Evolutionary conservation across 1,140 invertebrate species (phyloP), one percentile per base, ranked within the genome.

Genomic region (Goniozus legneri): DNA sequence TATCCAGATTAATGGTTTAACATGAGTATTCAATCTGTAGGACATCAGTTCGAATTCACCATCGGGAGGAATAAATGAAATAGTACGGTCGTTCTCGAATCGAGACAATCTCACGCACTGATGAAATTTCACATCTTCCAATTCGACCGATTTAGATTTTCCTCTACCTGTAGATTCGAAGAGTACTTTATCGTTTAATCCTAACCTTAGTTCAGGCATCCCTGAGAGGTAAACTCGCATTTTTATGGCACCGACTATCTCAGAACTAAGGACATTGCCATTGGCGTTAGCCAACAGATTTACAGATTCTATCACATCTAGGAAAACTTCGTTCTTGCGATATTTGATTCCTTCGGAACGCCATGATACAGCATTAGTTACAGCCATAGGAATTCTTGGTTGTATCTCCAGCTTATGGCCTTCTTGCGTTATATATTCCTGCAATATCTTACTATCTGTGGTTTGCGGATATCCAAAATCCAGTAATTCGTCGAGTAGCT

Each of bases 1-100:
- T 54, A 99, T 98, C 97, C 97, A 99, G 65, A 99, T 98, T 18
- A 99, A 71, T 1, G 97, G 97, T 68, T 99, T 99, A 0, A 92
- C 95, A 75, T 97, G 94, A 3, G 95, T 98, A 66, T 95, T 98
- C 3, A 99, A 76, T 39, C 97, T 83, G 75, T 99, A 99, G 0
- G 95, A 98, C 97, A 99, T 99, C n/a, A 99, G 76, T 72, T 99
- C 97, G 81, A 99, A 99, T 71, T 99, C 97, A 18, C 97, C 97
- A 80, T 99, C 97, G 0, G 97, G 97, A 32, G 97, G 97, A 66
- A 98, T 97, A 62, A 99, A 99, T 0, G 94, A 97, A 55, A 99
- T 99, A 0, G 95, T 98, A 30, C 97, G 82, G 68, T 99, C 97
- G 70, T 98, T 99, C 70, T 99, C 97, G 79, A 99, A 99, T 37